Conservation (phyloP, 2,113 vertebrate species). For the Perca schrenkii region DNA sequence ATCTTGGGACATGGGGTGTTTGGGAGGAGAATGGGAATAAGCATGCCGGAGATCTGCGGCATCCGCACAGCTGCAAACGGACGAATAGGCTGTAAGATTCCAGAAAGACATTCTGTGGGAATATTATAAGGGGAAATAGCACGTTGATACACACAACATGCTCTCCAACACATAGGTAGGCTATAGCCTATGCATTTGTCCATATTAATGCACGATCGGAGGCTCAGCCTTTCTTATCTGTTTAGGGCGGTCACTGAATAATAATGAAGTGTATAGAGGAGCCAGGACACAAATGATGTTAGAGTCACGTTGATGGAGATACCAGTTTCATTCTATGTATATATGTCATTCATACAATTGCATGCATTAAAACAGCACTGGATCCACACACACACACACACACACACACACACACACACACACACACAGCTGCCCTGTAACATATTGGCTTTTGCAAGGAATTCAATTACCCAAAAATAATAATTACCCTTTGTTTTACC, state of each 20-base stretch:
- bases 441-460: neutral
- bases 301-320: neutral
- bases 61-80: constrained; percentile 32
- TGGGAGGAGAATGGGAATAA: constrained; percentile 7
- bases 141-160: neutral
- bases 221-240: neutral
- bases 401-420: too few relatives aligned
- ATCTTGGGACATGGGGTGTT: neutral
- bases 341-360: neutral
- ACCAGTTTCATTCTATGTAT: neutral
- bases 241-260: neutral
- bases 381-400: neutral
- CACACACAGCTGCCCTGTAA: neutral
- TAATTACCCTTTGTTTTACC: neutral
- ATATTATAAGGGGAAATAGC: neutral
- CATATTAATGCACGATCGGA: neutral
- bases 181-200: neutral
- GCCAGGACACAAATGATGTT: neutral
- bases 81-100: too few relatives aligned
- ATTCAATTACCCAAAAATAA: neutral
- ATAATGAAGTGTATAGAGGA: neutral
- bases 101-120: neutral
- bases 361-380: neutral
- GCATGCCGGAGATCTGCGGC: constrained; percentile 60
- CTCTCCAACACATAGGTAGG: neutral